A percentile compares a stretch with the other conserved stretches of the same genome.
phyloP scores from a whole-genome alignment of 2,797 vertebrate genomes.

The Philypnodon macrostomus region DNA sequence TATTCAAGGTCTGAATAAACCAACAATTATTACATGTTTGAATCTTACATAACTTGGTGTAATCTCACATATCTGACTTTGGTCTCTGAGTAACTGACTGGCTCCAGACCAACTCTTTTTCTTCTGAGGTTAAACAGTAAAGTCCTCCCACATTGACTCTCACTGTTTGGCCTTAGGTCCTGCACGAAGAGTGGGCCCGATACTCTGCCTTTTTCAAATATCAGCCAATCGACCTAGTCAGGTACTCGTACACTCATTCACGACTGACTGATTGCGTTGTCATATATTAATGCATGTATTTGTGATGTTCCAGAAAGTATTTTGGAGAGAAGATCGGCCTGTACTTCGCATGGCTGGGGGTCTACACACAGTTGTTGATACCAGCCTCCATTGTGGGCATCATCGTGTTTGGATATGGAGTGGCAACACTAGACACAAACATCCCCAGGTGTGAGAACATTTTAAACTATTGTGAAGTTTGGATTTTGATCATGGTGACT shows the following conservation, averaged over 20 bases:
- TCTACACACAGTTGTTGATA: conserved; percentile 93
- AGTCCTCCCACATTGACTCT: conserved; percentile 27
- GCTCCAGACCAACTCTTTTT: conserved; percentile 36
- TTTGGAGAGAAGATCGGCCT: conserved; percentile 98
- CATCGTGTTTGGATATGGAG: conserved; percentile 94
- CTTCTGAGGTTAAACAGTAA: conserved; percentile 18
- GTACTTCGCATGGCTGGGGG: conserved; percentile 97
- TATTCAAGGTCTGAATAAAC: too few species aligned
- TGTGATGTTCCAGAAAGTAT: conserved; percentile 85
- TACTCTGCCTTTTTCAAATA: conserved; percentile 97
- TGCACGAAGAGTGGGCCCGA: conserved; percentile 93
- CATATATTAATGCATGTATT: conserved; percentile 24
- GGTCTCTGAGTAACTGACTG: conserved; percentile 12
- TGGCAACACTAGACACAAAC: conserved; percentile 88
- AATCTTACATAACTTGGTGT: too few species aligned
- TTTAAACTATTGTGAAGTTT: neutral
- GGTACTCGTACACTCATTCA: conserved; percentile 69
- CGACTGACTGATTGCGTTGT: neutral
- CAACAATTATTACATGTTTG: too few species aligned
- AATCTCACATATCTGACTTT: too few species aligned
- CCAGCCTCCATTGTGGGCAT: conserved; percentile 92
- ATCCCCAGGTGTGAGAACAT: conserved; percentile 86
- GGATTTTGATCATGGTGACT: too few species aligned
- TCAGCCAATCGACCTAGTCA: conserved; percentile 95
- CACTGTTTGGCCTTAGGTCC: conserved; percentile 71